A percentile compares a stretch with the other conserved stretches of the same genome.
Conservation (phyloP, 2,888 invertebrate genomes). For the Chrysolina americana region DNA sequence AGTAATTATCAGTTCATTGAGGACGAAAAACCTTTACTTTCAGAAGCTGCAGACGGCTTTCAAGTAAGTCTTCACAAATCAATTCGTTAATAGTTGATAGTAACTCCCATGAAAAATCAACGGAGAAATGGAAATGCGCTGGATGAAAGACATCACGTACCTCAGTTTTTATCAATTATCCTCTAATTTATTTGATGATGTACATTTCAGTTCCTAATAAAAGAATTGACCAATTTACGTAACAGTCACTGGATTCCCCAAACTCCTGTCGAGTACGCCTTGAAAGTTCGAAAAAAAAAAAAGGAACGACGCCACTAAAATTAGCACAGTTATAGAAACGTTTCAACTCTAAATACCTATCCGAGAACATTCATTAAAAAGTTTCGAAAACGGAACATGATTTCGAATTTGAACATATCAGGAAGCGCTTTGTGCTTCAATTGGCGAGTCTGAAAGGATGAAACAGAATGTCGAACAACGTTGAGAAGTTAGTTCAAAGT, state of each 20-base stretch:
- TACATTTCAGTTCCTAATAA: slow-evolving; percentile 16
- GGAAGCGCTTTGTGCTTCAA: too few relatives aligned
- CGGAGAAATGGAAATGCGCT: neutral
- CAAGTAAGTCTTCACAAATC: too few relatives aligned
- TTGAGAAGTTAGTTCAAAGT: neutral
- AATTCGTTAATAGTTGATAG: too few relatives aligned
- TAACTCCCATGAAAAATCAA: neutral
- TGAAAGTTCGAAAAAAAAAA: neutral
- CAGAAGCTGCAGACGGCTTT: too few relatives aligned
- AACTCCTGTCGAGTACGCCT: neutral
- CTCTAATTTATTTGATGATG: slow-evolving; percentile 9
- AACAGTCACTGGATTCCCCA: neutral
- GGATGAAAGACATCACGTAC: slow-evolving; percentile 3
- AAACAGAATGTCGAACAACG: neutral
- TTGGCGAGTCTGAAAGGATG: neutral
- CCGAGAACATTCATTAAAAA: slow-evolving; percentile 28
- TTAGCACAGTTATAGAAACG: slow-evolving; percentile 26
- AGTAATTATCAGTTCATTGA: too few relatives aligned
- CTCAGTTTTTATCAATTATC: slow-evolving; percentile 1
- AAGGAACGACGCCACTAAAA: neutral
- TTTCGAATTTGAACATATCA: neutral
- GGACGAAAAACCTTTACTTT: too few relatives aligned
- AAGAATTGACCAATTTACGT: slow-evolving; percentile 19
- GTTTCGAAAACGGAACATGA: slow-evolving; percentile 2
- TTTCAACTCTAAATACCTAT: neutral